Conservation (phyloP, 2,113 vertebrate species). For the Pandion haliaetus region DNA sequence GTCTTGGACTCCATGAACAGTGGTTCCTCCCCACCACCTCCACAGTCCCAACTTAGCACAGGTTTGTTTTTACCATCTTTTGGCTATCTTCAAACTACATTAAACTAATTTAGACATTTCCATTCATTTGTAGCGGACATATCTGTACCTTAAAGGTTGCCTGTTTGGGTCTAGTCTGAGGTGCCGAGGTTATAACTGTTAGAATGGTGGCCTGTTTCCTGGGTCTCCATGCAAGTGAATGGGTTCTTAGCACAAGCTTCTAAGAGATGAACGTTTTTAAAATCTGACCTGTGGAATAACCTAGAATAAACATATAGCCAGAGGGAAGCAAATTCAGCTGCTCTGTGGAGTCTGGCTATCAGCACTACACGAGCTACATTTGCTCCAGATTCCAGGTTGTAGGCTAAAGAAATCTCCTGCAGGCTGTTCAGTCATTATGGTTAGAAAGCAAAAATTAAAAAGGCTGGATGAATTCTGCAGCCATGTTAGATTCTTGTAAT, state of each 20-base stretch:
- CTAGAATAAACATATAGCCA: neutral
- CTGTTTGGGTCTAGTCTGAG: neutral
- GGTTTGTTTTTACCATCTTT: neutral
- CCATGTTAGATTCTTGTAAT: neutral
- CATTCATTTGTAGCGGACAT: neutral
- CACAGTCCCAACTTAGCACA: neutral
- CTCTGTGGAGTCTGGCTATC: neutral
- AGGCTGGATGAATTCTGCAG: neutral
- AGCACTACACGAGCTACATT: accelerated
- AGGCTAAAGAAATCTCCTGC: neutral
- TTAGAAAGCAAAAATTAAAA: neutral
- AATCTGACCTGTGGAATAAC: neutral
- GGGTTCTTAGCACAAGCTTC: neutral
- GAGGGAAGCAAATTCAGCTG: neutral
- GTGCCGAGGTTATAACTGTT: neutral
- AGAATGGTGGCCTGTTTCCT: neutral
- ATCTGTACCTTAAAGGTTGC: neutral
- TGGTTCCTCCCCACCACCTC: neutral
- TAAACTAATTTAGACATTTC: neutral
- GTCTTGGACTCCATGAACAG: neutral
- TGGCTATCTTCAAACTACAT: neutral
- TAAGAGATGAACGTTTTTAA: neutral
- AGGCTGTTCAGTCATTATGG: neutral
- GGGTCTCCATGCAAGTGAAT: neutral
- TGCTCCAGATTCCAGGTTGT: neutral